These are phyloP conservation scores for Spondyliosoma cantharus DNA, from an alignment of 2,797 vertebrate species.

Conservation along the genomic window DNA sequence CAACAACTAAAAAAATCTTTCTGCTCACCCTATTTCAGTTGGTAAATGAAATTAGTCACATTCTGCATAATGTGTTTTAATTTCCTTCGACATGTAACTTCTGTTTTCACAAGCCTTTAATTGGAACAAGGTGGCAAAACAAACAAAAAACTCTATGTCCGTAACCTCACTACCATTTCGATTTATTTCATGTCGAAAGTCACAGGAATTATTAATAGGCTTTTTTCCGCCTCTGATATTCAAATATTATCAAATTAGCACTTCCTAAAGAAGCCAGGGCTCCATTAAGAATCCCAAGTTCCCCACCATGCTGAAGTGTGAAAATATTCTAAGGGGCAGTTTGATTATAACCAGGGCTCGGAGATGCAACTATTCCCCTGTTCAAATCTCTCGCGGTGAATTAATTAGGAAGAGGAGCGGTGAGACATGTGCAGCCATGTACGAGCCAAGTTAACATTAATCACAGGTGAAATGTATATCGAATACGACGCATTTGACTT, in stretches of 20 bases:
- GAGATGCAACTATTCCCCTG: slow-evolving; percentile 72
- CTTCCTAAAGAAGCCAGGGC: slow-evolving; percentile 72
- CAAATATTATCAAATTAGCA: slow-evolving; percentile 83
- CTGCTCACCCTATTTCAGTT: background rate
- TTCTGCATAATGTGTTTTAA: background rate
- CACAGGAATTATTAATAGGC: slow-evolving; percentile 73
- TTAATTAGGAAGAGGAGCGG: slow-evolving; percentile 71
- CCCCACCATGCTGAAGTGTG: slow-evolving; percentile 79
- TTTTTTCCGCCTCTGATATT: slow-evolving; percentile 54
- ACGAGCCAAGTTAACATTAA: slow-evolving; percentile 52
- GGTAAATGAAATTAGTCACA: background rate
- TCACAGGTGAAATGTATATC: slow-evolving; percentile 62
- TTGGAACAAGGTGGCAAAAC: background rate
- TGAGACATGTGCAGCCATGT: slow-evolving; percentile 52
- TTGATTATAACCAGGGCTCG: slow-evolving; percentile 71
- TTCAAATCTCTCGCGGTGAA: slow-evolving; percentile 75
- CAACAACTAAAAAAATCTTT: background rate
- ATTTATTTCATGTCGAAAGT: slow-evolving; percentile 55
- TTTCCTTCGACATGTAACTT: background rate
- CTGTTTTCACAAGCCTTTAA: slow-evolving; percentile 9
- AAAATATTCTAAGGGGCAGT: slow-evolving; percentile 82
- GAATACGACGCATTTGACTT: slow-evolving; percentile 46
- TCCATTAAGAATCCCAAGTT: slow-evolving; percentile 77
- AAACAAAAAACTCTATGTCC: slow-evolving; percentile 5
- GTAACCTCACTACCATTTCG: background rate